Percentiles rank a stretch among this genome's conserved stretches.
These are phyloP conservation scores for Odontesthes bonariensis DNA, from an alignment of 2,113 vertebrate species.

Conservation along the genomic window DNA sequence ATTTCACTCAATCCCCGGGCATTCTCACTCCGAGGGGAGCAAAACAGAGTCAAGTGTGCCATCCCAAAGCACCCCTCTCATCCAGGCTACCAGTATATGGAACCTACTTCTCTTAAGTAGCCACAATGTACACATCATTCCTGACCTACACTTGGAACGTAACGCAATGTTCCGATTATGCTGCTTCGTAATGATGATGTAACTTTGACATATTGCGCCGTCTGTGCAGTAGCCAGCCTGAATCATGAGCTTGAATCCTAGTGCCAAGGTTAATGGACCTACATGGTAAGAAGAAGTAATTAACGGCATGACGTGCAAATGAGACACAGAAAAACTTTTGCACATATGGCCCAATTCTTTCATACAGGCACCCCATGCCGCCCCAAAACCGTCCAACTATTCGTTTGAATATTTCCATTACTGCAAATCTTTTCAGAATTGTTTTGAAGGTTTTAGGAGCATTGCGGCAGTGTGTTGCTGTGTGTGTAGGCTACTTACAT, in stretches of 20 bases:
- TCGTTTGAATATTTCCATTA: too few relatives aligned
- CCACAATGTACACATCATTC: background rate
- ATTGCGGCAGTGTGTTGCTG: too few relatives aligned
- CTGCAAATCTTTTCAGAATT: too few relatives aligned
- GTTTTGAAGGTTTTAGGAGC: too few relatives aligned
- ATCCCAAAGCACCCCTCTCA: too few relatives aligned
- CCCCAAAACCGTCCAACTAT: too few relatives aligned
- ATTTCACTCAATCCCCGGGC: too few relatives aligned
- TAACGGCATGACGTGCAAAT: background rate
- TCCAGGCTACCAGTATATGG: background rate
- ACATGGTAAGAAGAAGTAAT: constrained; percentile 1
- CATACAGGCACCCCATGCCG: background rate
- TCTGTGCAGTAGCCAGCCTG: background rate
- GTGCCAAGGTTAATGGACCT: constrained; percentile 5
- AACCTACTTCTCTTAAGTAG: background rate
- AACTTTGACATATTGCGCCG: background rate
- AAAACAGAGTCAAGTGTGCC: too few relatives aligned
- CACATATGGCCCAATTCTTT: background rate
- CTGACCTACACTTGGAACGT: background rate
- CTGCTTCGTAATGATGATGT: background rate
- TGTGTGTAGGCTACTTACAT: background rate
- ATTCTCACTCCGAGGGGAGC: too few relatives aligned
- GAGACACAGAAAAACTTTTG: constrained; percentile 2
- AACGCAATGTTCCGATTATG: background rate
- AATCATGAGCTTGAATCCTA: background rate